phyloP scores from a whole-genome alignment of 2,888 invertebrate genomes.

The Brassicogethes aeneus region DNA sequence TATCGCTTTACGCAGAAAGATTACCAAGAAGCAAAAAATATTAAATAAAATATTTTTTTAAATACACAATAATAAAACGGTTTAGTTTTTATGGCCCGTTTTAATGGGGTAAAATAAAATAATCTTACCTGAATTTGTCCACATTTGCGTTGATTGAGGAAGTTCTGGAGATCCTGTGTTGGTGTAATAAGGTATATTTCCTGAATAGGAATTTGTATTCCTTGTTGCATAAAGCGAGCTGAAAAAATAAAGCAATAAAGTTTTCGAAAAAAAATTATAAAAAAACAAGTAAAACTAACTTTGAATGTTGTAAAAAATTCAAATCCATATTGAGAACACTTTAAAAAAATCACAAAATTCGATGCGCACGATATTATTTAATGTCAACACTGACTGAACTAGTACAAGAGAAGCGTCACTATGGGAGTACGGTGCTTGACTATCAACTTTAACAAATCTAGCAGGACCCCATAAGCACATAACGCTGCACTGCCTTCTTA shows the following conservation, averaged over 20 bases:
- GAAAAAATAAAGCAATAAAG: constrained; percentile 23
- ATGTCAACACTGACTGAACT: too few species aligned
- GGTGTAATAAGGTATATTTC: constrained; percentile 31
- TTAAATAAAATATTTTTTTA: too few species aligned
- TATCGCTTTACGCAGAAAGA: too few species aligned
- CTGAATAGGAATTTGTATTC: constrained; percentile 22
- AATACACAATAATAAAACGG: too few species aligned
- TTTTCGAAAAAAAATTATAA: too few species aligned
- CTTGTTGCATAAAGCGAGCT: constrained; percentile 34
- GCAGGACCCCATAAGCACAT: constrained; percentile 1
- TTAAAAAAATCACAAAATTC: constrained; percentile 1
- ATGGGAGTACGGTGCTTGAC: not conserved
- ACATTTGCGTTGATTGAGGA: constrained; percentile 30
- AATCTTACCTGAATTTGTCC: constrained; percentile 37
- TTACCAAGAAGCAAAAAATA: too few species aligned
- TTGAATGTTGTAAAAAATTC: constrained; percentile 30
- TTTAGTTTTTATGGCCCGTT: too few species aligned
- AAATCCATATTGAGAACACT: constrained; percentile 20
- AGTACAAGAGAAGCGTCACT: not conserved
- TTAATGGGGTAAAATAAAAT: too few species aligned
- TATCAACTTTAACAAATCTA: not conserved
- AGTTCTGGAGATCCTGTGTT: constrained; percentile 33
- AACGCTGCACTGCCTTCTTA: constrained; percentile 11
- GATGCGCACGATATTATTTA: not conserved
- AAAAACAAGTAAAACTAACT: too few species aligned